Evolutionary conservation across 2,113 vertebrate genomes (phyloP).

Genomic region (Physeter macrocephalus): DNA sequence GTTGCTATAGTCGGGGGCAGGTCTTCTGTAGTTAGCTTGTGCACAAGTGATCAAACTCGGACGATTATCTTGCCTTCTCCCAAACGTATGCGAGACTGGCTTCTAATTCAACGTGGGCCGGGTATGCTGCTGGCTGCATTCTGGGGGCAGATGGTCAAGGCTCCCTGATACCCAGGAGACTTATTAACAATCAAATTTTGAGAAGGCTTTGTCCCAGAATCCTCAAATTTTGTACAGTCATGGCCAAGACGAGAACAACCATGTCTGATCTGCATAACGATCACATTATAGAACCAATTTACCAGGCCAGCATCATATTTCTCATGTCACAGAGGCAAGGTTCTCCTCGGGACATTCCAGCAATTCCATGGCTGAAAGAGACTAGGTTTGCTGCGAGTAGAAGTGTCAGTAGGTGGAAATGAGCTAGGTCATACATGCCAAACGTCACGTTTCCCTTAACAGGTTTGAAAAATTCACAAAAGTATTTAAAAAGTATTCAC

Average conservation of each 20-base stretch:
- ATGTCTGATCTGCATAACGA: constrained; percentile 16
- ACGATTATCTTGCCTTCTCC: not conserved
- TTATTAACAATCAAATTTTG: not conserved
- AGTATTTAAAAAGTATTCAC: not conserved
- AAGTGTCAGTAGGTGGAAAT: not conserved
- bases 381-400: not conserved
- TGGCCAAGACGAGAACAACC: not conserved
- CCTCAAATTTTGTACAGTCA: not conserved
- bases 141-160: not conserved
- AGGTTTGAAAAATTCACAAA: constrained; percentile 2
- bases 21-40: not conserved
- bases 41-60: not conserved
- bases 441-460: not conserved
- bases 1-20: rapidly evolving
- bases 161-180: not conserved
- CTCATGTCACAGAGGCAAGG: not conserved
- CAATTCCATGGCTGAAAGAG: not conserved
- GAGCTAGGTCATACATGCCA: not conserved
- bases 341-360: not conserved
- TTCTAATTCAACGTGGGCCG: not conserved
- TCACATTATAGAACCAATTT: constrained; percentile 26
- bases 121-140: not conserved
- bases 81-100: not conserved
- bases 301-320: not conserved
- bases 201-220: not conserved